A percentile compares a stretch with the other conserved stretches of the same genome.
These are phyloP conservation scores for Passer montanus DNA, from an alignment of 2,113 vertebrate genomes.

Conservation along the genomic window DNA sequence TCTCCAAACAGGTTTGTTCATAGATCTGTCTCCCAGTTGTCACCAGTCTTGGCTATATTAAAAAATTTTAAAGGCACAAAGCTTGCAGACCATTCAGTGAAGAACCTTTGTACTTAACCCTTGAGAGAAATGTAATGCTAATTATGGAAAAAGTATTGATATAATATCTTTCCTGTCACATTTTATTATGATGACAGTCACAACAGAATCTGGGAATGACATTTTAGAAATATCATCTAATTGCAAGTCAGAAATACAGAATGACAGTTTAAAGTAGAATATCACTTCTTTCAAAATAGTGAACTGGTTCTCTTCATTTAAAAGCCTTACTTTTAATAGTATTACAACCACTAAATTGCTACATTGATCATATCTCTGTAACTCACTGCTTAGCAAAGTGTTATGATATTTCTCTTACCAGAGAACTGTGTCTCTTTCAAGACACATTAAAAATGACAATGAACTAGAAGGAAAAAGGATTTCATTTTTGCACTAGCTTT, in stretches of 20 bases:
- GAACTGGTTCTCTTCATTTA: slow-evolving; percentile 63
- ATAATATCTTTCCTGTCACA: slow-evolving; percentile 90
- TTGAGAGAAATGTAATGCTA: slow-evolving; percentile 86
- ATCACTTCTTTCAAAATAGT: slow-evolving; percentile 72
- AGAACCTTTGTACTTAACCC: slow-evolving; percentile 80
- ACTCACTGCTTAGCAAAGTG: slow-evolving; percentile 5
- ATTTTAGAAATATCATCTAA: slow-evolving; percentile 79
- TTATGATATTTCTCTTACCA: slow-evolving; percentile 11
- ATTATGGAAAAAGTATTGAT: slow-evolving; percentile 90
- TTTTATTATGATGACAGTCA: slow-evolving; percentile 83
- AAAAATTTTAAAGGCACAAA: slow-evolving; percentile 72
- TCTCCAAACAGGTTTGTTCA: slow-evolving; percentile 72
- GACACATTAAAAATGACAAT: not conserved
- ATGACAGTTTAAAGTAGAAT: slow-evolving; percentile 78
- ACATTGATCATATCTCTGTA: slow-evolving; percentile 32
- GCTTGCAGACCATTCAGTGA: slow-evolving; percentile 63
- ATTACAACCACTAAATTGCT: slow-evolving; percentile 55
- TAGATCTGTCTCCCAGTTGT: slow-evolving; percentile 75
- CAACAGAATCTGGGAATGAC: slow-evolving; percentile 71
- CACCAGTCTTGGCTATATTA: slow-evolving; percentile 69
- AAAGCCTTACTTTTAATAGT: slow-evolving; percentile 64
- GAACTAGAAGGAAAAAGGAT: not conserved
- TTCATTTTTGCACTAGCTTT: not conserved
- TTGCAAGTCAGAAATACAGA: slow-evolving; percentile 77
- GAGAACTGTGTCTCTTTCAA: not conserved